Percentiles rank a stretch among this genome's conserved stretches.
These are phyloP conservation scores for Glaucidium brasilianum DNA, from an alignment of 2,113 vertebrate genomes.

Conservation along the genomic window DNA sequence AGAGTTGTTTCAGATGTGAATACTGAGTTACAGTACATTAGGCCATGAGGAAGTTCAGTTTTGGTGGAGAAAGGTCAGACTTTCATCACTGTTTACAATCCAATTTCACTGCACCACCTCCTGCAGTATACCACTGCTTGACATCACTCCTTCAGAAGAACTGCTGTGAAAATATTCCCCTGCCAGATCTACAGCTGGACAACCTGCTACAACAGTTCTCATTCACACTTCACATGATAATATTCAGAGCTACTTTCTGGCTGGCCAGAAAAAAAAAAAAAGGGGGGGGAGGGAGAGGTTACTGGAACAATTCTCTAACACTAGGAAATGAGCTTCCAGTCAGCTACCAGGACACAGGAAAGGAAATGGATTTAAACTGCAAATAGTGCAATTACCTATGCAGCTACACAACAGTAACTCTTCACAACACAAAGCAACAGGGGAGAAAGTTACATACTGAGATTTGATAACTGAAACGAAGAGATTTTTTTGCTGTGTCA, in stretches of 20 bases:
- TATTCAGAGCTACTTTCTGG: background rate
- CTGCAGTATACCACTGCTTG: background rate
- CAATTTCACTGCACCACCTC: background rate
- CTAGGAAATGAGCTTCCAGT: background rate
- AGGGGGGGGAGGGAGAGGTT: background rate
- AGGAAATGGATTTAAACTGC: background rate
- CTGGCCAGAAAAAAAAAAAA: too few species aligned
- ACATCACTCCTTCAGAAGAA: background rate
- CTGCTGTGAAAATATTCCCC: background rate
- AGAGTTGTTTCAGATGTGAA: background rate
- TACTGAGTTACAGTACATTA: fast-evolving
- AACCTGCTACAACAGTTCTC: background rate
- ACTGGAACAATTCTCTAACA: background rate
- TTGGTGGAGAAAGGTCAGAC: background rate
- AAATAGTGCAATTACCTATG: background rate
- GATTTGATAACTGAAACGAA: background rate
- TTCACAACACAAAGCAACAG: background rate
- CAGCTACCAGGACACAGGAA: background rate
- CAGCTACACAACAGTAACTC: background rate
- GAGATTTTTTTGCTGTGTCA: background rate
- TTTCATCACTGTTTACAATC: background rate
- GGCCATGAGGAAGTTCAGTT: background rate
- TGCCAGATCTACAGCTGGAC: background rate
- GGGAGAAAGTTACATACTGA: background rate
- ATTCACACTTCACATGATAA: background rate